Evolutionary conservation across 2,888 invertebrate species (phyloP), one percentile per base, ranked within the genome.

Genomic region (Ectemnius continuus): DNA sequence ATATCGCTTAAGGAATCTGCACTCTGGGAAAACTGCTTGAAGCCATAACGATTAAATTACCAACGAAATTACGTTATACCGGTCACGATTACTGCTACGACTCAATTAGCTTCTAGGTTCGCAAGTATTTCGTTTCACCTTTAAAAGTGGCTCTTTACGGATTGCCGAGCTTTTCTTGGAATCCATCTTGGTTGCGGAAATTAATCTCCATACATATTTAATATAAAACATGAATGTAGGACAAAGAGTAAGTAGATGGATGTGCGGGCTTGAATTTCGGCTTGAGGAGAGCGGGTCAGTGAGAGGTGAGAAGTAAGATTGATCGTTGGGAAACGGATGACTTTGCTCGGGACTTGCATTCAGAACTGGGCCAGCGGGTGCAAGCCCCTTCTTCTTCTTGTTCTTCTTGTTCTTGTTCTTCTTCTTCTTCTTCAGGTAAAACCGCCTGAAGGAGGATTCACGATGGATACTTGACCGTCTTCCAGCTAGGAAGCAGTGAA

Each of bases 381-480:
- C 36, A 67, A 67, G 56, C 61, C 58, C 61, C 23, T 61, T 61
- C 64, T 14, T 52, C n/a, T 16, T 52, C 60, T 70, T 64, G 52
- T 61, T 61, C 64, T 14, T 48, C n/a, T 16, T 64, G 52, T 61
- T 61, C 64, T 14, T 48, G 2, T 16, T 48, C 59, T 70, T 64
- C 57, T 61, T 61, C 64, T 14, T 52, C n/a, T 16, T 52, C 60
- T 70, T 64, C 57, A 57, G 47, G 47, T 62, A 72, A 72, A 67
- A 72, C 62, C 63, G 36, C 36, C 36, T 36, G 36, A 36, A 36
- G 36, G 56, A 68, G 66, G 65, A 75, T 76, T 70, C 60, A 36
- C 64, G 76, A 79, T 76, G 79, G 66, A 73, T 66, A 71, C 79
- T 79, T 77, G 81, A 81, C 67, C 69, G 61, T 36, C 18, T 56